A percentile compares a stretch with the other conserved stretches of the same genome.
phyloP scores from a whole-genome alignment of 1,140 invertebrate species.

The Meloidogyne chitwoodi region DNA sequence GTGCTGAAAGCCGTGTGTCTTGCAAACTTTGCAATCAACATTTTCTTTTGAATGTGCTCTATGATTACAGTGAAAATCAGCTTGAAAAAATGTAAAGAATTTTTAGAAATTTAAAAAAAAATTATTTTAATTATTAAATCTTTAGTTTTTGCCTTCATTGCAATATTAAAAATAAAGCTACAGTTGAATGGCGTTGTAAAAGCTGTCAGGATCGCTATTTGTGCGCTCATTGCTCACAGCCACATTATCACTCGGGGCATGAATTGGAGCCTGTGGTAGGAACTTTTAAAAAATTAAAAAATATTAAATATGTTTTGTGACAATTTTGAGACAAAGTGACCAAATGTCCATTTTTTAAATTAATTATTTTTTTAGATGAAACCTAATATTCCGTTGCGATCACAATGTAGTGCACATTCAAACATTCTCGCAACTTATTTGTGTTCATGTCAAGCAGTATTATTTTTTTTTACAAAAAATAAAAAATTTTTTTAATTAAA shows the following conservation, averaged over 20 bases:
- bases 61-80: slow-evolving; percentile 15
- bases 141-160: slow-evolving; percentile 12
- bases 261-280: background rate
- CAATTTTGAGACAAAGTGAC: background rate
- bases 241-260: slow-evolving; percentile 5
- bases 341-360: background rate
- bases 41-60: slow-evolving; percentile 3
- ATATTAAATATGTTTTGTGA: too few species aligned
- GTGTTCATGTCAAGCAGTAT: slow-evolving; percentile 13
- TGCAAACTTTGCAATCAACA: slow-evolving; percentile 14
- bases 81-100: slow-evolving; percentile 7
- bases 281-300: background rate
- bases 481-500: background rate
- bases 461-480: background rate
- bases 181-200: slow-evolving; percentile 18
- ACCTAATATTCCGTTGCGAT: background rate
- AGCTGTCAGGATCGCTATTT: slow-evolving; percentile 10
- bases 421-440: slow-evolving; percentile 11
- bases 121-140: background rate
- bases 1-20: background rate
- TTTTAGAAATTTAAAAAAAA: background rate
- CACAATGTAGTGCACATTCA: slow-evolving; percentile 6
- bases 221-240: slow-evolving; percentile 4
- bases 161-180: slow-evolving; percentile 13
- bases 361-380: background rate